phyloP scores from a whole-genome alignment of 2,113 vertebrate genomes.

The Halichoeres trimaculatus region DNA sequence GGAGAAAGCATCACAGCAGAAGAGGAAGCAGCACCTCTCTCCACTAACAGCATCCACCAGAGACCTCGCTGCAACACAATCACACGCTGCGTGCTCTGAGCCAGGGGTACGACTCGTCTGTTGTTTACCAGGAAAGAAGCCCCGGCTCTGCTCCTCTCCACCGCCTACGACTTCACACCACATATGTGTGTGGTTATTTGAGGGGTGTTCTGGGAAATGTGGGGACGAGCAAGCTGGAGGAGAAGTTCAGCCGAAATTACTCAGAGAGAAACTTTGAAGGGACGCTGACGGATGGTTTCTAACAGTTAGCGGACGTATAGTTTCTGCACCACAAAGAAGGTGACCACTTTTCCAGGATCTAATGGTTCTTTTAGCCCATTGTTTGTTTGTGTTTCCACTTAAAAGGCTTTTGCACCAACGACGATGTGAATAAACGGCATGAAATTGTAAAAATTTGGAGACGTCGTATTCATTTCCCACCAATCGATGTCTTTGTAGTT shows the following conservation, averaged over 20 bases:
- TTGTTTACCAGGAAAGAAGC: slow-evolving; percentile 5
- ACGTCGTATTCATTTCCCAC: too few relatives aligned
- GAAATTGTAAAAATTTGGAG: too few relatives aligned
- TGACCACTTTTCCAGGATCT: too few relatives aligned
- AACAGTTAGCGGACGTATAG: neutral
- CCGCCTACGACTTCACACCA: slow-evolving; percentile 35
- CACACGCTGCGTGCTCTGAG: neutral
- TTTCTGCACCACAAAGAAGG: too few relatives aligned
- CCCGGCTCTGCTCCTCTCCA: slow-evolving; percentile 1
- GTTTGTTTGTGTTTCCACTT: too few relatives aligned
- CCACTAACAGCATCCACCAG: neutral
- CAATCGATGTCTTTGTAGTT: too few relatives aligned
- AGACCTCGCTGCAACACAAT: neutral
- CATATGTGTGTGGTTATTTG: neutral
- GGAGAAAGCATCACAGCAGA: neutral
- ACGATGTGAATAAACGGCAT: too few relatives aligned
- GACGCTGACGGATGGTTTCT: neutral
- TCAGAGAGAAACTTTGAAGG: neutral
- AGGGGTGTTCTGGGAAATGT: slow-evolving; percentile 26
- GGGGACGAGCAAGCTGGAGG: slow-evolving; percentile 13
- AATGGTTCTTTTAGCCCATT: too few relatives aligned
- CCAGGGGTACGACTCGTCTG: neutral
- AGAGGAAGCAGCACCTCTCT: neutral
- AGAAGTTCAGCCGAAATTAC: neutral
- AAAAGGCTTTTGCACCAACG: too few relatives aligned